Percentiles rank a stretch among this genome's conserved stretches.
Evolutionary conservation across 2,888 invertebrate genomes (phyloP).

Genomic region (Julus scanicus): DNA sequence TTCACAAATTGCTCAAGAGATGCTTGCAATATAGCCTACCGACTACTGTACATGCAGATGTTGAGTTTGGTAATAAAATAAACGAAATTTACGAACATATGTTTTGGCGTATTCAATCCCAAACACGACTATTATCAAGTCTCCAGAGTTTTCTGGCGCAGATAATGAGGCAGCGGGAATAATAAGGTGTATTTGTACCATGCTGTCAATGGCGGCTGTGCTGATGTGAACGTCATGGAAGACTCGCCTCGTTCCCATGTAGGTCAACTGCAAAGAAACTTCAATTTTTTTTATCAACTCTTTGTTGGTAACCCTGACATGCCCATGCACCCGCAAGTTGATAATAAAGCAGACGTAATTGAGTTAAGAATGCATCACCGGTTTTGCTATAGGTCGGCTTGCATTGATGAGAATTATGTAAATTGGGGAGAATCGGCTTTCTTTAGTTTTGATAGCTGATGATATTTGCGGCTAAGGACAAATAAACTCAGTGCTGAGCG

Average conservation of each 20-base stretch:
- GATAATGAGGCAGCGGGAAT: conserved; percentile 12
- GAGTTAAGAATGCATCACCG: conserved; percentile 20
- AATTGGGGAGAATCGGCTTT: not conserved
- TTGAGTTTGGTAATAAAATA: not conserved
- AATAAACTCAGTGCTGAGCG: not conserved
- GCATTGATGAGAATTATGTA: not conserved
- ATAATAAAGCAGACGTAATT: not conserved
- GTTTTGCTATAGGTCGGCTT: not conserved
- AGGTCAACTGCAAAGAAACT: conserved; percentile 30
- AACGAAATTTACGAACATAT: not conserved
- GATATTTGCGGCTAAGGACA: not conserved
- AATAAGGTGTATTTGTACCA: not conserved
- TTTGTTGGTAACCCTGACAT: not conserved
- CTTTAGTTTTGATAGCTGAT: not conserved
- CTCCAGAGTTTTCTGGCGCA: not conserved
- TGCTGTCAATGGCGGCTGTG: conserved; percentile 23
- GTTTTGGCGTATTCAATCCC: not conserved
- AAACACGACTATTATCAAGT: not conserved
- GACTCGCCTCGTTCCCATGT: conserved; percentile 8
- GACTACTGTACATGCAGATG: not conserved
- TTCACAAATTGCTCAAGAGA: too few relatives aligned
- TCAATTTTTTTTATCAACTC: not conserved
- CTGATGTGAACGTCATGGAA: not conserved
- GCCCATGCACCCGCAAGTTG: not conserved
- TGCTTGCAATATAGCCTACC: too few relatives aligned